These are phyloP conservation scores for Bergia puertoricense DNA, from an alignment of 92 coral and sea anemone genomes.

Conservation along the genomic window DNA sequence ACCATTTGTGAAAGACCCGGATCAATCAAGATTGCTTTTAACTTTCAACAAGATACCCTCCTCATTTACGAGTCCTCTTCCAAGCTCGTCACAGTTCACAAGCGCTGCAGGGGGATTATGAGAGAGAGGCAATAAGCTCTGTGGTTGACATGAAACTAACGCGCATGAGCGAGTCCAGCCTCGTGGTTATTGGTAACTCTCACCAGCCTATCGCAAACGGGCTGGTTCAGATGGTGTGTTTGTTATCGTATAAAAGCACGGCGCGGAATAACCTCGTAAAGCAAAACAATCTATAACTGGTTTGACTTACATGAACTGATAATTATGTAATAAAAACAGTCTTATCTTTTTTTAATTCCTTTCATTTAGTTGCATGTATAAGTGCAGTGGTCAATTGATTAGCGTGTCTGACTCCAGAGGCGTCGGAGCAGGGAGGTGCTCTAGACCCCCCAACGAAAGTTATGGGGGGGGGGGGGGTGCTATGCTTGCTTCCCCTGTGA, in stretches of 20 bases:
- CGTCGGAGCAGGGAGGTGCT: too few relatives aligned
- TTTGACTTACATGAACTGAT: too few relatives aligned
- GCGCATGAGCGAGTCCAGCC: not conserved
- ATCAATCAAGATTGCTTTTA: not conserved
- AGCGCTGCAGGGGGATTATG: conserved; percentile 9
- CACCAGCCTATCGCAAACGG: conserved; percentile 16
- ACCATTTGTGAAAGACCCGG: conserved; percentile 20
- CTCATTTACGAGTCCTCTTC: conserved; percentile 13
- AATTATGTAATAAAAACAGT: too few relatives aligned
- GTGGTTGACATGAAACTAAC: conserved; percentile 23
- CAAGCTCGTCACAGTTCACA: not conserved
- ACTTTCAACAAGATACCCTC: not conserved
- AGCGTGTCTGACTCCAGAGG: too few relatives aligned
- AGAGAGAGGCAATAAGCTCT: conserved; percentile 12
- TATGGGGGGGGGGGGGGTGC: too few relatives aligned
- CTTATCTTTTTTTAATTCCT: too few relatives aligned
- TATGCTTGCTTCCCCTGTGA: too few relatives aligned
- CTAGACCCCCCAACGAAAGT: too few relatives aligned
- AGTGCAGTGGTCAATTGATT: too few relatives aligned
- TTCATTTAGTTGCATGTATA: too few relatives aligned
- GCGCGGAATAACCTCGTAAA: not conserved
- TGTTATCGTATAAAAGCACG: not conserved
- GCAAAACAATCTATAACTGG: too few relatives aligned
- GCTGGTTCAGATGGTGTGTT: conserved; percentile 8
- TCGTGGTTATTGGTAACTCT: conserved; percentile 13